Base-by-base conservation (phyloP, 2,888 invertebrate genomes). In the Oligia latruncula region DNA sequence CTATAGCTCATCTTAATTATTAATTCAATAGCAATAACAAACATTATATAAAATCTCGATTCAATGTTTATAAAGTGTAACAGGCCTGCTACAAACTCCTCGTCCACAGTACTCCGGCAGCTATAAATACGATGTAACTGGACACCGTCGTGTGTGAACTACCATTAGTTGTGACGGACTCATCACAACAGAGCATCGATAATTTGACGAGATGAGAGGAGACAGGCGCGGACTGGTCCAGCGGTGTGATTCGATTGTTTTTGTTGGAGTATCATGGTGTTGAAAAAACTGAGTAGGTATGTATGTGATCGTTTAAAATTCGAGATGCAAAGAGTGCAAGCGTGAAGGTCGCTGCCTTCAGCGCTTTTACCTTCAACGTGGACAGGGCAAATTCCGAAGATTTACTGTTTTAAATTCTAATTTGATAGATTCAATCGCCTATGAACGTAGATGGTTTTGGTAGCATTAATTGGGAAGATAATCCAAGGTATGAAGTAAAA, bases 101-200 rank as follows among this genome's bases (percentile, higher is more conserved):
- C 43, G 40, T 65, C 73, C 76, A 65, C 78, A 78, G 68, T 76
- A 75, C 43, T 58, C 76, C 70, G 17, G 82, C 81, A 52, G 80
- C 71, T 86, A 88, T 80, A 83, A 82, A 88, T 80, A 80, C 87
- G 84, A 86, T 92, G 96, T 94, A 95, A 96, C 84, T 58, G 71
- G 90, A 96, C 91, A 95, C 94, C 92, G 83, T 91, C 90, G 90
- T 92, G 88, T 88, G 91, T 93, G 93, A 90, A 92, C 94, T 94
- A 94, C 93, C 93, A 93, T 94, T 91, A 91, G 89, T 92, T 92
- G 92, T 93, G 94, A 94, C 94, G 91, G 90, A 91, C 89, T 92
- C 93, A 92, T 94, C 94, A 95, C 90, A 95, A 94, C 93, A 94
- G 90, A 90, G 91, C 90, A 88, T 91, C 91, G 88, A 89, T 92